Percentiles rank a stretch among this genome's conserved stretches.
phyloP scores from a whole-genome alignment of 2,797 vertebrate genomes.

The Cheirogaleus major region DNA sequence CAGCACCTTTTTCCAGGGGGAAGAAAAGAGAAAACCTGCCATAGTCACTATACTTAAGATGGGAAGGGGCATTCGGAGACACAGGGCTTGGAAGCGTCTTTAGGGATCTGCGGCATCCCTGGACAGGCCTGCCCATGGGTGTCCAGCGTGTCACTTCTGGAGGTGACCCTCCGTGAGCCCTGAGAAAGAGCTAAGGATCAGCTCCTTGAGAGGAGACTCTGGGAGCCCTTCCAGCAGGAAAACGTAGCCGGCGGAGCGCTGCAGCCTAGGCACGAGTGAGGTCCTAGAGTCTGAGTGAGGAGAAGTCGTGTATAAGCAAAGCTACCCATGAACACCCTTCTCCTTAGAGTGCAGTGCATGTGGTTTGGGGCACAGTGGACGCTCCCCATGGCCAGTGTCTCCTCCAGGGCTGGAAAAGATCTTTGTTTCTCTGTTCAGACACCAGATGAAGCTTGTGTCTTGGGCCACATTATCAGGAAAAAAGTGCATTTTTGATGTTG shows the following conservation, averaged over 20 bases:
- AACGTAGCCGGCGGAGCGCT: rapidly evolving
- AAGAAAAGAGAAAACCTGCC: neutral
- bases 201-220: neutral
- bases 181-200: neutral
- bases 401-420: neutral
- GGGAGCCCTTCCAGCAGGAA: neutral
- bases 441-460: neutral
- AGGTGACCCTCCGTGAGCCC: neutral
- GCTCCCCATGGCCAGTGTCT: neutral
- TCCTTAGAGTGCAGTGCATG: neutral
- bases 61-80: neutral
- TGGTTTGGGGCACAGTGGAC: neutral
- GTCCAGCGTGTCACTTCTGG: neutral
- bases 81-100: neutral
- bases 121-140: neutral
- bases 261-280: neutral
- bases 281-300: neutral
- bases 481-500: neutral
- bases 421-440: neutral
- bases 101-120: rapidly evolving
- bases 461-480: neutral
- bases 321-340: neutral
- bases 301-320: neutral
- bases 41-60: neutral
- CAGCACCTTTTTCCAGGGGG: neutral